These are phyloP conservation scores for Perca flavescens DNA, from an alignment of 2,113 vertebrate species.

Conservation along the genomic window DNA sequence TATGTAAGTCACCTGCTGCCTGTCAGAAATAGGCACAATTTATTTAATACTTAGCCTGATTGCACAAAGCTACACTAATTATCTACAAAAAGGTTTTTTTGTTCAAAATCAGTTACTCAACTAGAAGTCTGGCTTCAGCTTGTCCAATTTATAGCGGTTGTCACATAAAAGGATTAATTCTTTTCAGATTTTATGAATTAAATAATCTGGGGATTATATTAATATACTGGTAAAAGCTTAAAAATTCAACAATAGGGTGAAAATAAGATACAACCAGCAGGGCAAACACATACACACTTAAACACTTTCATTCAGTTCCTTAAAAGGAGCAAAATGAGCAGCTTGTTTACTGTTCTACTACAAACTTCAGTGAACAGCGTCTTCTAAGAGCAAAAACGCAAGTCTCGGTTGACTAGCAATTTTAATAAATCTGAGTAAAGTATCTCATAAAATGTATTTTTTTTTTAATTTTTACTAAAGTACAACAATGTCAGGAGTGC, in stretches of 20 bases:
- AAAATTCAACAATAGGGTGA: not conserved
- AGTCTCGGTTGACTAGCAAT: not conserved
- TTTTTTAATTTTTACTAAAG: too few species aligned
- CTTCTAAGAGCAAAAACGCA: not conserved
- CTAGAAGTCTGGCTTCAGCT: not conserved
- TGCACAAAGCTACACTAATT: not conserved
- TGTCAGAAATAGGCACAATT: not conserved
- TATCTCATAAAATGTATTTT: too few species aligned
- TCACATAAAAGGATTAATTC: not conserved
- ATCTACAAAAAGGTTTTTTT: not conserved
- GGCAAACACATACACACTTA: not conserved
- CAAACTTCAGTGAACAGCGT: not conserved
- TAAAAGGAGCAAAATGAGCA: not conserved
- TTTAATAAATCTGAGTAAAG: not conserved
- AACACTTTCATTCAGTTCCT: too few species aligned
- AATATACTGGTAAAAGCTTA: not conserved
- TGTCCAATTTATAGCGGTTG: not conserved
- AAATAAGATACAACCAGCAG: not conserved
- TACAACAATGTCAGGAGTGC: not conserved
- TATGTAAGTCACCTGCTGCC: not conserved
- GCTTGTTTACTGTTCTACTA: not conserved
- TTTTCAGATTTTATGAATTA: not conserved
- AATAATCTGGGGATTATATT: not conserved
- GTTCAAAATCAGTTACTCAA: not conserved
- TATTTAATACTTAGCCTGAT: not conserved